Percentiles rank a stretch among this genome's conserved stretches.
Conservation (phyloP, 2,797 vertebrate genomes). For the Neosalanx taihuensis region DNA sequence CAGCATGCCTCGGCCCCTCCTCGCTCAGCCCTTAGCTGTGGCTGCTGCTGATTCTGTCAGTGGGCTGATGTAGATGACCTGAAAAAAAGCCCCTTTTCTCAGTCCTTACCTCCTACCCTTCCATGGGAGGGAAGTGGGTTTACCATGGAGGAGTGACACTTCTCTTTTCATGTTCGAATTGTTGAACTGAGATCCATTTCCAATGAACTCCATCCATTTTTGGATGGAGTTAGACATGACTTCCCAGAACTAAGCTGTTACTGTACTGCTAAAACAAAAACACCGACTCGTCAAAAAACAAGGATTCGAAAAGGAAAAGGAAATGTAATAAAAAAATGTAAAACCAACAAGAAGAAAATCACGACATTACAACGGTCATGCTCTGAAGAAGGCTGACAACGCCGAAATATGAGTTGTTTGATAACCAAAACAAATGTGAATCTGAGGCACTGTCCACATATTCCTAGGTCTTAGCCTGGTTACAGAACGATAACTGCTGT, state of each 20-base stretch:
- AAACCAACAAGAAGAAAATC: neutral
- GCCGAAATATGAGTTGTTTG: too few relatives aligned
- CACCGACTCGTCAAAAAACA: too few relatives aligned
- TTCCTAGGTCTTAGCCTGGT: neutral
- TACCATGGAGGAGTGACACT: neutral
- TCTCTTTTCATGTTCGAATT: neutral
- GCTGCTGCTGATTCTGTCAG: conserved; percentile 17
- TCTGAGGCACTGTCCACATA: neutral
- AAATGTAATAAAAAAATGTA: too few relatives aligned
- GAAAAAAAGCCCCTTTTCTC: neutral
- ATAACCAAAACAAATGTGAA: too few relatives aligned
- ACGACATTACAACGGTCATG: too few relatives aligned
- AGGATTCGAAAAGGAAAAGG: too few relatives aligned
- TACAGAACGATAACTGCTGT: neutral
- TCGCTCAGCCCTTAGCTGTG: conserved; percentile 14
- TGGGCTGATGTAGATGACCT: conserved; percentile 24
- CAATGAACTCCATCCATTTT: too few relatives aligned
- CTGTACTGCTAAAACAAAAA: too few relatives aligned
- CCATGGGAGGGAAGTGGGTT: neutral
- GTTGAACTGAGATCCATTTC: neutral
- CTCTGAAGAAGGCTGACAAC: too few relatives aligned
- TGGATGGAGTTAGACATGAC: too few relatives aligned
- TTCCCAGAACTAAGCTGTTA: too few relatives aligned
- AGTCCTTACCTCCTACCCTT: neutral
- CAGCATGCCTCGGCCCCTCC: neutral